Base-by-base conservation (phyloP, 1,140 invertebrate species). In the Heliconius melpomene region DNA sequence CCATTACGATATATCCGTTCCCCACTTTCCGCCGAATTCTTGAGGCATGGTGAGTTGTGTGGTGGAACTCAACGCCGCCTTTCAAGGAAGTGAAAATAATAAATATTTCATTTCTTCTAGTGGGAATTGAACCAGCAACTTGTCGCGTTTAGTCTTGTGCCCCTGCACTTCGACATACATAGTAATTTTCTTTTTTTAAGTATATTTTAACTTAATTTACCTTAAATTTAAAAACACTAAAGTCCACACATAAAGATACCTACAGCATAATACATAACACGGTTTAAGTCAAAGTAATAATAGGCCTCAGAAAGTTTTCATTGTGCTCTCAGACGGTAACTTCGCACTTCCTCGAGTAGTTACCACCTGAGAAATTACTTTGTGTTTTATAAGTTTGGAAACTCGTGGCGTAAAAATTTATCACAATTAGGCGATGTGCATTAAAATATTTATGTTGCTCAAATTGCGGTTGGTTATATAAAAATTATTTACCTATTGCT, bases 311-410 rank as follows among this genome's bases (percentile, higher is more conserved):
- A 85, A 85, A 86, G 76, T 83, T 79, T 72, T 72, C 77, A 82
- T 80, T 79, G 80, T 80, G 57, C 74, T 75, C 75, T 77, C 57
- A 75, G 52, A 74, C 72, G 72, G 46, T 52, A 87, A 85, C 82
- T 86, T 85, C 78, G 79, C 79, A 85, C 82, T 86, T 82, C 74
- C 9, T 71, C 70, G 81, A 83, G 82, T 84, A 84, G 84, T 85
- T 85, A 80, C 84, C 82, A 84, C 83, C 84, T 86, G 85, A 83
- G 84, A 83, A 83, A 86, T 85, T 83, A 82, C 82, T 83, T 71
- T 70, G 57, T 77, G 75, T 81, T 85, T 82, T 80, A 84, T 84
- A 79, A 84, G 72, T 84, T 84, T 60, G 57, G 77, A 81, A 84
- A 82, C 79, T 83, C 57, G 57, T 29, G 72, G 77, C 73, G 20